Base-by-base conservation (phyloP, 2,113 vertebrate species). In the Pygathrix nemaeus region DNA sequence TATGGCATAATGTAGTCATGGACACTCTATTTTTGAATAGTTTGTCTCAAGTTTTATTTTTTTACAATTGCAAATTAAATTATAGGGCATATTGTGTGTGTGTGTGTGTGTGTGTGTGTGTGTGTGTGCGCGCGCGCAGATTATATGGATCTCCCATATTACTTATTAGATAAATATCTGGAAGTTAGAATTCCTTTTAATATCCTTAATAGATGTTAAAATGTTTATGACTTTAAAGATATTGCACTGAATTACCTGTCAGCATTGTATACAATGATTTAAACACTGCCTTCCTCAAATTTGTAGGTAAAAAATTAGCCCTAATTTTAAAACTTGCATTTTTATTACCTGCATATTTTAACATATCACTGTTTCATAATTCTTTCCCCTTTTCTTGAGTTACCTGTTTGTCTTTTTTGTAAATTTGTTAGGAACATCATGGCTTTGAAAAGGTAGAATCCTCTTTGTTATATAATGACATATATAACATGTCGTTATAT, bases 161-260 rank as follows among this genome's bases (percentile, higher is more conserved):
- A 95, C 8, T 9, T 75, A 93, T 79, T 87, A 92, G 38, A 85
- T 43, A 85, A 17, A 25, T 48, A 80, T 43, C 16, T 82, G 20
- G 16, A 90, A 73, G 45, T 75, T 97, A 95, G 64, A 87, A 88
- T 93, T 76, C n/a, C 75, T 32, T 30, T 64, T 32, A 64, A 76
- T 32, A 27, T 88, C 27, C 68, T 80, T 93, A 61, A 75, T 90
- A 73, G 48, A 61, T 76, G 72, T 66, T 88, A 50, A 82, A 27
- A 21, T n/a, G 75, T 68, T 93, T 80, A 75, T 83, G 35, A 14
- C 3, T 85, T 95, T 52, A 80, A 84, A 50, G 21, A 5, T 43
- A 68, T 5, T 76, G 66, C 66, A 8, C 38, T 48, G 59, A 88
- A 43, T 92, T 94, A 75, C 3, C 32, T 30, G 5, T 76, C 35